Evolutionary conservation across 2,888 invertebrate genomes (phyloP).

Genomic region (Microctonus brassicae): DNA sequence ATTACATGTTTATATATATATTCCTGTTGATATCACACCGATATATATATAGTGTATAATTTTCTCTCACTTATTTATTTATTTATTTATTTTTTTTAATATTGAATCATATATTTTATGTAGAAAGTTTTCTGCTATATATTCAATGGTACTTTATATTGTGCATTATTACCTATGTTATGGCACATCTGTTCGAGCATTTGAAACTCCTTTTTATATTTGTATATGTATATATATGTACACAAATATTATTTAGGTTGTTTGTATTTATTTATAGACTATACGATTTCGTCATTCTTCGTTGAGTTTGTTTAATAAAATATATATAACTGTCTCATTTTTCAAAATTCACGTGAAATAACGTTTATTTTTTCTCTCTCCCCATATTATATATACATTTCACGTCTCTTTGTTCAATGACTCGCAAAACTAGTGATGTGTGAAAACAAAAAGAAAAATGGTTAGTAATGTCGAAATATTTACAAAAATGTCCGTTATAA

Average conservation of each 20-base stretch:
- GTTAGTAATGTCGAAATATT: not conserved
- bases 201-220: slow-evolving; percentile 34
- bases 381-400: not conserved
- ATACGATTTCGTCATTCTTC: slow-evolving; percentile 33
- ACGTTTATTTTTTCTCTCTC: not conserved
- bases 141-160: slow-evolving; percentile 41
- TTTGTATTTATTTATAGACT: slow-evolving; percentile 8
- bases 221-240: not conserved
- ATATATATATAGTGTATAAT: not conserved
- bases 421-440: slow-evolving; percentile 11
- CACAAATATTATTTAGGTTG: not conserved
- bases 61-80: not conserved
- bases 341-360: slow-evolving; percentile 35
- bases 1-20: not conserved
- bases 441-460: slow-evolving; percentile 1
- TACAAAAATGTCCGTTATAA: not conserved
- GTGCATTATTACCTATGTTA: slow-evolving; percentile 23
- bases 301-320: slow-evolving; percentile 39
- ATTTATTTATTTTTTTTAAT: not conserved
- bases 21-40: not conserved
- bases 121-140: no score
- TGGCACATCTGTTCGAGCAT: slow-evolving; percentile 44
- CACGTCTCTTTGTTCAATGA: not conserved
- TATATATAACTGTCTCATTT: slow-evolving; percentile 43
- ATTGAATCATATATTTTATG: no score